Evolutionary conservation across 2,797 vertebrate genomes (phyloP).

Genomic region (Agapornis canus): DNA sequence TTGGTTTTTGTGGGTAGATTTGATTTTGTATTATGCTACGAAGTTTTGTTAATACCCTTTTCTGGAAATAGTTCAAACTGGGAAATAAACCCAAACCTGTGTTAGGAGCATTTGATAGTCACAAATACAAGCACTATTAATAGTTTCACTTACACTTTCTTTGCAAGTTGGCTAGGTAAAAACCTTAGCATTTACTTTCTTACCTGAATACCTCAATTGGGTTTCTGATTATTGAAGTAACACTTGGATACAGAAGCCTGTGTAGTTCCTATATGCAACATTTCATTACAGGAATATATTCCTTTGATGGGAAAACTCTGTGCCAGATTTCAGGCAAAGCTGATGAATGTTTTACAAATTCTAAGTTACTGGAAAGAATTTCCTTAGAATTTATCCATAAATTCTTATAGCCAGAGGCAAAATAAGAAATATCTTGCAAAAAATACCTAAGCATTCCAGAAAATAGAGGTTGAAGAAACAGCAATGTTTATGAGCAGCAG

Average conservation of each 20-base stretch:
- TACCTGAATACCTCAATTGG: background rate
- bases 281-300: background rate
- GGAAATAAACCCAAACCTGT: fast-evolving
- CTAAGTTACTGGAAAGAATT: background rate
- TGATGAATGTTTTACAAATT: background rate
- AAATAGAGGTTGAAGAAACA: background rate
- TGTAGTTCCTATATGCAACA: background rate
- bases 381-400: background rate
- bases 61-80: background rate
- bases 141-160: background rate
- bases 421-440: background rate
- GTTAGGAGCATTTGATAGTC: background rate
- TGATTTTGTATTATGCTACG: background rate
- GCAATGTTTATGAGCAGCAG: background rate
- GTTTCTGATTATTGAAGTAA: background rate
- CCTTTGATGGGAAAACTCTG: background rate
- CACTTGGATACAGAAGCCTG: background rate
- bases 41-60: background rate
- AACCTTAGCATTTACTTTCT: background rate
- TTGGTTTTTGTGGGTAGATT: background rate
- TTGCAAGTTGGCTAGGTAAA: background rate
- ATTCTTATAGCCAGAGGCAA: background rate
- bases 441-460: background rate
- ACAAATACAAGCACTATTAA: background rate
- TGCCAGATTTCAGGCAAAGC: background rate